These are phyloP conservation scores for Cylindroiulus punctatus DNA, from an alignment of 2,888 invertebrate species.

Conservation along the genomic window DNA sequence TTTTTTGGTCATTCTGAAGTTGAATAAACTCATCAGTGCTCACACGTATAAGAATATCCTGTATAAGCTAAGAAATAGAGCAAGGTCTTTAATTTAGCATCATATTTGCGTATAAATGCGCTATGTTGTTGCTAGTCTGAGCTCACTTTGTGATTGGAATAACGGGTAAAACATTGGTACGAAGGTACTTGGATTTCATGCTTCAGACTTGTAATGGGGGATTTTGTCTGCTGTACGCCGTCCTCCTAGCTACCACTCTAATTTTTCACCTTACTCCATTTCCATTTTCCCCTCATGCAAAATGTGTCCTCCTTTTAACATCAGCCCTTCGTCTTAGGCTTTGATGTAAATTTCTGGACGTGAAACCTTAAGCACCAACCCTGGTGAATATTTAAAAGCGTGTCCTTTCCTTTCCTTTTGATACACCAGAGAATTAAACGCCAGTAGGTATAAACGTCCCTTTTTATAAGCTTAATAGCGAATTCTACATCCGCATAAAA, in stretches of 20 bases:
- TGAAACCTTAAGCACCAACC: constrained; percentile 14
- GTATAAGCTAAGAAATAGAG: background rate
- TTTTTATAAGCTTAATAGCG: background rate
- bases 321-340: background rate
- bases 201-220: background rate
- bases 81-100: background rate
- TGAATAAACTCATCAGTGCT: background rate
- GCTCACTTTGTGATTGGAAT: constrained; percentile 34
- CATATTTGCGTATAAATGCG: background rate
- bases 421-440: constrained; percentile 24
- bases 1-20: background rate
- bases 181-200: background rate
- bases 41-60: background rate
- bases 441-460: background rate
- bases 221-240: background rate
- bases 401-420: constrained; percentile 5
- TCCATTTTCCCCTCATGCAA: background rate
- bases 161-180: constrained; percentile 26
- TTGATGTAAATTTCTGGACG: constrained; percentile 1
- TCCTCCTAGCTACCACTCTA: background rate
- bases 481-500: constrained; percentile 10
- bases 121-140: background rate
- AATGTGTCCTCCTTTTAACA: background rate
- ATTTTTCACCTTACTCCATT: background rate
- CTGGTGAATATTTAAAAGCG: constrained; percentile 34